phyloP scores from a whole-genome alignment of 2,888 invertebrate genomes.

The Ceratothoa steindachneri region DNA sequence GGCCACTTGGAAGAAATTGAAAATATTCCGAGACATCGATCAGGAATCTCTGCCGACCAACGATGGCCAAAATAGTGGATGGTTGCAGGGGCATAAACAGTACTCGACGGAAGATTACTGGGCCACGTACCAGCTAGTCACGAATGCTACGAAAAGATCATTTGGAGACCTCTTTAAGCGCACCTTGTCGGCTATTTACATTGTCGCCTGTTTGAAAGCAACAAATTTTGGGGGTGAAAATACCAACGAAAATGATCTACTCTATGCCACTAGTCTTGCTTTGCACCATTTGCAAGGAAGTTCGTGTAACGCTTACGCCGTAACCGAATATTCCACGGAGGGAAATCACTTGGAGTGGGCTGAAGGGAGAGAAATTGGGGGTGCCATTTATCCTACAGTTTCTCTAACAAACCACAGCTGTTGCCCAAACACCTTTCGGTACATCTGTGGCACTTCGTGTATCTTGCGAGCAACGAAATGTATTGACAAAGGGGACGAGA shows the following conservation, averaged over 20 bases:
- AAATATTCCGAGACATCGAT: slow-evolving; percentile 17
- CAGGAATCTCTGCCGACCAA: background rate
- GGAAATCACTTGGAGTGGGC: slow-evolving; percentile 49
- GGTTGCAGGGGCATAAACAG: slow-evolving; percentile 23
- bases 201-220: slow-evolving; percentile 53
- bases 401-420: slow-evolving; percentile 57
- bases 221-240: slow-evolving; percentile 48
- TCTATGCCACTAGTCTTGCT: slow-evolving; percentile 51
- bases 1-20: slow-evolving; percentile 26
- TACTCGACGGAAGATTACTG: slow-evolving; percentile 39
- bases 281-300: slow-evolving; percentile 55
- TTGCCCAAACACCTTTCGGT: slow-evolving; percentile 55
- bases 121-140: slow-evolving; percentile 31
- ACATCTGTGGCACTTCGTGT: slow-evolving; percentile 51
- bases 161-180: slow-evolving; percentile 52
- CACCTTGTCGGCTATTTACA: slow-evolving; percentile 53
- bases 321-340: slow-evolving; percentile 52
- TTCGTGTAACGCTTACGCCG: slow-evolving; percentile 57
- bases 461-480: slow-evolving; percentile 51
- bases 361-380: slow-evolving; percentile 52
- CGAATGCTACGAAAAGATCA: slow-evolving; percentile 26
- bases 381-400: slow-evolving; percentile 56
- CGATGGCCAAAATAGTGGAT: slow-evolving; percentile 9
- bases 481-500: slow-evolving; percentile 54
- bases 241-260: slow-evolving; percentile 46